Conservation (phyloP, 1,140 invertebrate species). For the Manduca sexta region DNA sequence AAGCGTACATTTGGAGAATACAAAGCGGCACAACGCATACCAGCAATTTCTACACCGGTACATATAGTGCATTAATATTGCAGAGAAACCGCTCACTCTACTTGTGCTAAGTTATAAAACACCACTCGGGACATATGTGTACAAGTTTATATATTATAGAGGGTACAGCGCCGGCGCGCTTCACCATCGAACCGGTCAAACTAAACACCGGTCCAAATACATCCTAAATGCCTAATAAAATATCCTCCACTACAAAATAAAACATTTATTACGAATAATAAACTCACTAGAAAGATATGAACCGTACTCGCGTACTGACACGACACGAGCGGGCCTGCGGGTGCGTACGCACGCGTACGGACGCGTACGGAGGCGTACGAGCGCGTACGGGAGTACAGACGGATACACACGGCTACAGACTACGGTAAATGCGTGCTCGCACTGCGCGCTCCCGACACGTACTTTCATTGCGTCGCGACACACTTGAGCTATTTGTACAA, state of each 20-base stretch:
- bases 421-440: constrained; percentile 15
- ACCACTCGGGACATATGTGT: background rate
- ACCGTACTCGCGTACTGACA: background rate
- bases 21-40: no score
- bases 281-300: constrained; percentile 12
- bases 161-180: no score
- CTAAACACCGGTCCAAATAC: constrained; percentile 54
- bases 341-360: background rate
- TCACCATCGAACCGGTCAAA: constrained; percentile 17
- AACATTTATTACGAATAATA: constrained; percentile 24
- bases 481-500: constrained; percentile 13
- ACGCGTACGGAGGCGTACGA: background rate
- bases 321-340: background rate
- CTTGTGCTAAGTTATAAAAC: background rate
- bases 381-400: background rate
- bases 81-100: background rate
- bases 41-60: no score
- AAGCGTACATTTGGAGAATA: no score
- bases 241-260: constrained; percentile 37
- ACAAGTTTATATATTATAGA: background rate
- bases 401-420: background rate
- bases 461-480: constrained; percentile 14
- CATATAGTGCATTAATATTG: background rate
- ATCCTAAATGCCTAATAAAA: constrained; percentile 49
- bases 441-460: constrained; percentile 8